Percentiles rank a stretch among this genome's conserved stretches.
These are phyloP conservation scores for Drepana falcataria DNA, from an alignment of 2,888 invertebrate genomes.

Conservation along the genomic window DNA sequence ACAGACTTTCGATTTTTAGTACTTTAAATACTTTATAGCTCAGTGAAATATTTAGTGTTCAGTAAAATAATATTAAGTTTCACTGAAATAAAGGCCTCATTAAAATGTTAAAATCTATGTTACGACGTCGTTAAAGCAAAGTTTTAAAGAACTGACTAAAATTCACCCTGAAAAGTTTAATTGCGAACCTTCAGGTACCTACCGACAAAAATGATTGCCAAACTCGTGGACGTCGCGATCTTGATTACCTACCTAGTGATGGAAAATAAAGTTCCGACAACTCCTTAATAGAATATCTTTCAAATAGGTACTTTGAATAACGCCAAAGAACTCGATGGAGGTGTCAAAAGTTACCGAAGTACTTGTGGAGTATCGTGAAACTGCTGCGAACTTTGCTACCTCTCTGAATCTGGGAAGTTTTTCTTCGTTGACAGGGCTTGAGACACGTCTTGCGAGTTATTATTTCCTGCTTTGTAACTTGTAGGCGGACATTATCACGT, in stretches of 20 bases:
- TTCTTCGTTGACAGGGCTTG: slow-evolving; percentile 43
- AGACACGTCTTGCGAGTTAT: slow-evolving; percentile 42
- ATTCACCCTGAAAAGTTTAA: slow-evolving; percentile 1
- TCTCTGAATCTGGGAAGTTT: slow-evolving; percentile 58
- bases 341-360: slow-evolving; percentile 47
- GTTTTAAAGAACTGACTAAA: too few relatives aligned
- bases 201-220: slow-evolving; percentile 2
- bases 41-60: too few relatives aligned
- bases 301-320: slow-evolving; percentile 41
- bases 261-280: slow-evolving; percentile 40
- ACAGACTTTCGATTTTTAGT: too few relatives aligned
- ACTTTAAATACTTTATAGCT: too few relatives aligned
- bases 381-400: slow-evolving; percentile 40
- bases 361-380: slow-evolving; percentile 19
- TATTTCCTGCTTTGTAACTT: slow-evolving; percentile 19
- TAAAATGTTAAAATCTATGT: too few relatives aligned
- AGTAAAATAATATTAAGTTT: too few relatives aligned
- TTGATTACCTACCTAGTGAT: slow-evolving; percentile 30
- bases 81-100: too few relatives aligned
- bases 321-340: slow-evolving; percentile 33
- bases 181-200: neutral
- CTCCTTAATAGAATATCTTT: slow-evolving; percentile 45
- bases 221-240: slow-evolving; percentile 13
- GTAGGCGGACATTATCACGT: neutral
- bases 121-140: too few relatives aligned